A percentile compares a stretch with the other conserved stretches of the same genome.
phyloP scores from a whole-genome alignment of 2,797 vertebrate species.

The Bradypus variegatus region DNA sequence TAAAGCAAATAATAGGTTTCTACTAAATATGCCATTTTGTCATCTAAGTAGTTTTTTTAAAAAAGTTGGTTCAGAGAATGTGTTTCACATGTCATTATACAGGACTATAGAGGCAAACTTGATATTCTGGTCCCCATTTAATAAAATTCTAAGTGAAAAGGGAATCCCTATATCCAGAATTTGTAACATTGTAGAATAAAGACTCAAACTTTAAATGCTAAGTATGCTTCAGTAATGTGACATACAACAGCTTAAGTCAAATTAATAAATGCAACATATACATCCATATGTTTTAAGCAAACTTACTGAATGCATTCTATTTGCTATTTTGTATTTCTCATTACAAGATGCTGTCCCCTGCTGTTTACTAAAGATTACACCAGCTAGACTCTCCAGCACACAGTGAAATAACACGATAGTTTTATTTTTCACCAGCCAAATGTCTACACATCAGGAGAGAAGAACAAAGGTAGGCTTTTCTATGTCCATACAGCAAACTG shows the following conservation, averaged over 20 bases:
- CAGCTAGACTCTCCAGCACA: background rate
- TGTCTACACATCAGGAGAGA: background rate
- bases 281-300: background rate
- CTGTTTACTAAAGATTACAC: slow-evolving; percentile 52
- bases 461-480: background rate
- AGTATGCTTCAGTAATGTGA: background rate
- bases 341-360: slow-evolving; percentile 58
- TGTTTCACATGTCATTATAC: background rate
- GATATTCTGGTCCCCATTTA: background rate
- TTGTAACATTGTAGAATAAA: background rate
- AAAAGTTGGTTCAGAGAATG: background rate
- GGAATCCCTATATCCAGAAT: background rate
- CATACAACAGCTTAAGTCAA: background rate
- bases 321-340: slow-evolving; percentile 46
- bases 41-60: background rate
- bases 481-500: background rate
- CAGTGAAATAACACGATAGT: background rate
- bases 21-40: background rate
- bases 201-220: background rate
- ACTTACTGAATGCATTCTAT: background rate
- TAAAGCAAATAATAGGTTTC: background rate
- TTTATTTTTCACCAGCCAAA: background rate
- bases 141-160: background rate
- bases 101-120: background rate
- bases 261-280: background rate